Base-by-base conservation (phyloP, 2,888 invertebrate species). In the Oscheius sp. region DNA sequence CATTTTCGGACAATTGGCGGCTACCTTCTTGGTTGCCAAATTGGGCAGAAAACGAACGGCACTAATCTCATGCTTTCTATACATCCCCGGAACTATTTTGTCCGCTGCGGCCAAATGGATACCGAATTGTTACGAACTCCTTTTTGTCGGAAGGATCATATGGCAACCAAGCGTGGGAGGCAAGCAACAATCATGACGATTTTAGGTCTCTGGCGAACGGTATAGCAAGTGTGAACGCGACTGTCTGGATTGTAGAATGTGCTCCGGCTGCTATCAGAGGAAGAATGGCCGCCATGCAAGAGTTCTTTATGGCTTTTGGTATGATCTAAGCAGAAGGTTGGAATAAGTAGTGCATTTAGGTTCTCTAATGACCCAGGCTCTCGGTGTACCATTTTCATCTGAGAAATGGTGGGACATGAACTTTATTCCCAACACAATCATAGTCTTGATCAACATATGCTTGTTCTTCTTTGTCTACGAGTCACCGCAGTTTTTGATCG, bases 221-320 rank as follows among this genome's bases (percentile, higher is more conserved):
- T 57, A 81, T 84, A 29, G 78, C 80, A 42, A 79, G 79, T 21
- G 84, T 84, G 9, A 81, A 81, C 63, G 81, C 81, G 2, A 84
- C 84, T 2, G 84, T 84, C 13, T 84, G 84, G 84, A 83, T 84
- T 55, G 80, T 84, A 33, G 84, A 84, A 60, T 82, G 82, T 47
- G 82, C 84, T 0, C 83, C 84, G 5, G 76, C 80, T 29, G 72
- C 76, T 29, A 80, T 81, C 58, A 33, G 84, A 47, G 84, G 84
- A 33, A 75, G 81, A 58, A 82, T 83, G 78, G 83, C 81, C 3
- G 79, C 83, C 3, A 81, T 83, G 82, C 84, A 84, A 55, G 84
- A 84, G 70, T 80, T 83, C 79, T 82, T 82, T 73, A 83, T 83
- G 81, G 79, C 82, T 11, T 73, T 82, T 32, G 84, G 84, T 75